Evolutionary conservation across 2,113 vertebrate genomes (phyloP).

Genomic region (Potamarius usumacintae): DNA sequence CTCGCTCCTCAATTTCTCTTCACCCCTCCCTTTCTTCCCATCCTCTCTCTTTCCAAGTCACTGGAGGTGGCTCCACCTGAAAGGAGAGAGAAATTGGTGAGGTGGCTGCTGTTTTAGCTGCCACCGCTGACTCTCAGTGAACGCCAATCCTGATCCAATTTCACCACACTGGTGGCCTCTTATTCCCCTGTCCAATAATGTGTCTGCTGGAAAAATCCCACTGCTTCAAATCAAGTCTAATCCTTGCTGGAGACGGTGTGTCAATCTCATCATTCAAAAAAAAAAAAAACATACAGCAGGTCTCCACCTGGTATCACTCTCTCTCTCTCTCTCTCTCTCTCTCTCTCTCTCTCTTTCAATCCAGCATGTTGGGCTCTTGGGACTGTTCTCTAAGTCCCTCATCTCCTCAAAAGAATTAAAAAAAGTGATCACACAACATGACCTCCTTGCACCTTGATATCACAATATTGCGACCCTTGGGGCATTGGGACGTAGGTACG

Average conservation of each 20-base stretch:
- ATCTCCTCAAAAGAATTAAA: slow-evolving; percentile 87
- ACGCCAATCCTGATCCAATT: slow-evolving; percentile 90
- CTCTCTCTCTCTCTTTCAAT: slow-evolving; percentile 62
- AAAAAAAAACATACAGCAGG: slow-evolving; percentile 74
- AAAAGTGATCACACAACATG: slow-evolving; percentile 91
- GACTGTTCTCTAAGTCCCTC: slow-evolving; percentile 88
- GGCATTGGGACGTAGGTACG: slow-evolving; percentile 86
- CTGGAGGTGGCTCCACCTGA: slow-evolving; percentile 90
- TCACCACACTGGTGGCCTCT: slow-evolving; percentile 85
- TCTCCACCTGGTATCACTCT: slow-evolving; percentile 68
- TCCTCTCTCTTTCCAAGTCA: slow-evolving; percentile 89
- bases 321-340: slow-evolving; percentile 79
- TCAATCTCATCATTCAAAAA: slow-evolving; percentile 82
- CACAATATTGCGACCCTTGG: slow-evolving; percentile 88
- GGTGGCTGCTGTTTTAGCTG: slow-evolving; percentile 82
- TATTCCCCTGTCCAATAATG: slow-evolving; percentile 95
- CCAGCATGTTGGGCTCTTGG: slow-evolving; percentile 81
- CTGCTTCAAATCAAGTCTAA: slow-evolving; percentile 94
- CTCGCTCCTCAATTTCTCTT: slow-evolving; percentile 75
- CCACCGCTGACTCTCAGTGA: slow-evolving; percentile 75
- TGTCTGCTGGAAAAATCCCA: slow-evolving; percentile 91
- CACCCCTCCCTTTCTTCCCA: slow-evolving; percentile 86
- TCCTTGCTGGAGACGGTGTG: slow-evolving; percentile 90
- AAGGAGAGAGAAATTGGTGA: slow-evolving; percentile 85
- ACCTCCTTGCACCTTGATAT: slow-evolving; percentile 80